Conservation (phyloP, 1,140 invertebrate genomes). For the Drosophila ficusphila region DNA sequence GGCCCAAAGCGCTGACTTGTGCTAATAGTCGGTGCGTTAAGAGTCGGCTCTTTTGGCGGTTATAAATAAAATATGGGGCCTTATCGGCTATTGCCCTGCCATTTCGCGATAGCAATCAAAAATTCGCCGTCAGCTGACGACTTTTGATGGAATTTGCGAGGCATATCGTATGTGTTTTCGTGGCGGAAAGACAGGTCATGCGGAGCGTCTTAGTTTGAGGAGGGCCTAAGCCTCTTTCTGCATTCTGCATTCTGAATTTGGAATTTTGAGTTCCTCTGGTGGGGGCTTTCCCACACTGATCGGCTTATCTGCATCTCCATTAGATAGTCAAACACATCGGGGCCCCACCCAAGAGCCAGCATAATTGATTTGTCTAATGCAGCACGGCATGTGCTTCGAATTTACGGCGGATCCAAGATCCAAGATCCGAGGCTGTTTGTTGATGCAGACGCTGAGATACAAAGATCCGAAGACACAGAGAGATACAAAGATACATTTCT, state of each 20-base stretch:
- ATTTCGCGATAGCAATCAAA: slow-evolving; percentile 34
- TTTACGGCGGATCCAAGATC: too few relatives aligned
- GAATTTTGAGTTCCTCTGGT: neutral
- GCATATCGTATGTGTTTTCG: slow-evolving; percentile 12
- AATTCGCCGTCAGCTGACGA: slow-evolving; percentile 57
- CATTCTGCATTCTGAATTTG: slow-evolving; percentile 15
- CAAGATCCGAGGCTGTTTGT: slow-evolving; percentile 62
- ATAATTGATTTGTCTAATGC: slow-evolving; percentile 80
- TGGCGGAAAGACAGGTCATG: slow-evolving; percentile 17
- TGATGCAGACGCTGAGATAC: slow-evolving; percentile 60
- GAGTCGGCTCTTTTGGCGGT: slow-evolving; percentile 22
- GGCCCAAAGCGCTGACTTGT: slow-evolving; percentile 24
- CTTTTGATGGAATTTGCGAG: slow-evolving; percentile 37
- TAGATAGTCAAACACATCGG: slow-evolving; percentile 34
- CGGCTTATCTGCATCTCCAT: slow-evolving; percentile 38
- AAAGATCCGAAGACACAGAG: slow-evolving; percentile 59
- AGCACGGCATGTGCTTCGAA: slow-evolving; percentile 50
- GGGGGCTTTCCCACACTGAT: slow-evolving; percentile 17
- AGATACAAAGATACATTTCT: slow-evolving; percentile 72
- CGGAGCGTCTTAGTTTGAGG: slow-evolving; percentile 19
- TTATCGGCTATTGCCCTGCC: slow-evolving; percentile 67
- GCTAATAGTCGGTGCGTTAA: slow-evolving; percentile 21
- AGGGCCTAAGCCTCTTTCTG: slow-evolving; percentile 6
- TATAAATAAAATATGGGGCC: slow-evolving; percentile 40
- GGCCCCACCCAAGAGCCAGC: slow-evolving; percentile 50